A percentile compares a stretch with the other conserved stretches of the same genome.
phyloP scores from a whole-genome alignment of 2,888 invertebrate species.

The Agrotis clavis region DNA sequence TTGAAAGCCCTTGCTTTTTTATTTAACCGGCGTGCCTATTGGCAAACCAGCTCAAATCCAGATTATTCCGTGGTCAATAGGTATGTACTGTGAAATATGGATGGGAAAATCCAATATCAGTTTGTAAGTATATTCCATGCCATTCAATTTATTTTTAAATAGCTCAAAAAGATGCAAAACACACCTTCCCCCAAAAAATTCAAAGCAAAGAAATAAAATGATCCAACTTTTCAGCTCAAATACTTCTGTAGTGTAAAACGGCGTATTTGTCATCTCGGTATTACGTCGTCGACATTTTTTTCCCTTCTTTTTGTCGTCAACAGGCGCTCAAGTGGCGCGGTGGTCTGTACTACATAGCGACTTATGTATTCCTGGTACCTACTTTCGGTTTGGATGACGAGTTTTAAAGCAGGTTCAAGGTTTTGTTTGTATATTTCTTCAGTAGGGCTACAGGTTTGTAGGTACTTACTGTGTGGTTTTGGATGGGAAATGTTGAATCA shows the following conservation, averaged over 20 bases:
- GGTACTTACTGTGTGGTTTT: not conserved
- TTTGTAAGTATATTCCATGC: too few species aligned
- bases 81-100: too few species aligned
- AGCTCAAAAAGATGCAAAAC: not conserved
- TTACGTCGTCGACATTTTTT: slow-evolving; percentile 65
- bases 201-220: slow-evolving; percentile 11
- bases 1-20: too few species aligned
- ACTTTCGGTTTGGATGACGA: slow-evolving; percentile 36
- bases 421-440: slow-evolving; percentile 26
- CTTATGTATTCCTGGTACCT: slow-evolving; percentile 66
- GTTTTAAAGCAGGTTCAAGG: slow-evolving; percentile 37
- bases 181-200: not conserved
- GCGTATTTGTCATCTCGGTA: slow-evolving; percentile 64
- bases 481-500: not conserved
- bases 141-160: too few species aligned
- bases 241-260: slow-evolving; percentile 63
- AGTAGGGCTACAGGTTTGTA: not conserved
- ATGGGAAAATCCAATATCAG: too few species aligned
- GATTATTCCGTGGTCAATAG: too few species aligned
- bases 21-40: too few species aligned
- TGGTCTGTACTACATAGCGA: slow-evolving; percentile 55
- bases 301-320: slow-evolving; percentile 64
- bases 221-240: slow-evolving; percentile 51
- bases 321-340: slow-evolving; percentile 66
- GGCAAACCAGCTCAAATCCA: too few species aligned